phyloP scores from a whole-genome alignment of 2,113 vertebrate species.

The Caranx melampygus region DNA sequence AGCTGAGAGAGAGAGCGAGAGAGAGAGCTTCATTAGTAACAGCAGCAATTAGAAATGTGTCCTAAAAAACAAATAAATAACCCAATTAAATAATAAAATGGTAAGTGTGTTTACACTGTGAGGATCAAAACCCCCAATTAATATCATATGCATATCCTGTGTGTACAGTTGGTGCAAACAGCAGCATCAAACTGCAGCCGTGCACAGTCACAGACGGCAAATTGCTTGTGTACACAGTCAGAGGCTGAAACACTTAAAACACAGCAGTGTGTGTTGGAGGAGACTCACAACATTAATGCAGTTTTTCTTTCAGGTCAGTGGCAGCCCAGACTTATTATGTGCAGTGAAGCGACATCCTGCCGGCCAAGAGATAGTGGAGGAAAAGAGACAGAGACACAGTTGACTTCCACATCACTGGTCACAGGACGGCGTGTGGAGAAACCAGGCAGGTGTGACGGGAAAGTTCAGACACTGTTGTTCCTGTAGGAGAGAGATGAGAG shows the following conservation, averaged over 20 bases:
- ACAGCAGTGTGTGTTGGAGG: background rate
- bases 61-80: no score
- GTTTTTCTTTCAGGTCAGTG: background rate
- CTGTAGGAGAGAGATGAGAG: background rate
- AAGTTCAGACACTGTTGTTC: conserved; percentile 14
- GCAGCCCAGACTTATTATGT: background rate
- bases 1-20: no score
- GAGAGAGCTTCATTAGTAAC: no score
- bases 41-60: no score
- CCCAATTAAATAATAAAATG: background rate
- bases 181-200: no score
- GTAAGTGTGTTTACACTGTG: background rate
- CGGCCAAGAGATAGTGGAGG: background rate
- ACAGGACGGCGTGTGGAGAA: background rate
- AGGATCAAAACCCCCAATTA: background rate
- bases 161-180: background rate
- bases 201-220: background rate
- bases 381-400: background rate
- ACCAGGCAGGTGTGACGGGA: background rate
- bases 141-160: background rate
- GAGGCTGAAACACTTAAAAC: background rate
- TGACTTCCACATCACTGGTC: background rate
- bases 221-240: background rate
- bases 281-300: conserved; percentile 2
- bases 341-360: background rate